Percentiles rank a stretch among this genome's conserved stretches.
Evolutionary conservation across 2,113 vertebrate genomes (phyloP).

Genomic region (Hystrix cristata): DNA sequence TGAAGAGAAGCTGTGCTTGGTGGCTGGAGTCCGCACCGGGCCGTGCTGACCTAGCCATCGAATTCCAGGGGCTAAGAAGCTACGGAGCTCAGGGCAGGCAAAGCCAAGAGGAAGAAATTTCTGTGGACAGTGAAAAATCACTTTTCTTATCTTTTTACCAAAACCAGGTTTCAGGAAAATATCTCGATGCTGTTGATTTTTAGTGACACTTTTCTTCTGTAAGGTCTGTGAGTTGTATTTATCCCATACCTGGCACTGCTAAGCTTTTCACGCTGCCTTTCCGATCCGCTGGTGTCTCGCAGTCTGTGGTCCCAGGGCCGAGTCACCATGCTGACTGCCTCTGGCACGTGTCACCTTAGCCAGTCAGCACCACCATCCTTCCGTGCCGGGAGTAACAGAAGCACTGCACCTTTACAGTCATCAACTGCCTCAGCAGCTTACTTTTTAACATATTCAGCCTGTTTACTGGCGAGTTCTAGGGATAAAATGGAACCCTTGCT

Average conservation of each 20-base stretch:
- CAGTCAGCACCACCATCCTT: neutral
- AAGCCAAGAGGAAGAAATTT: slow-evolving; percentile 53
- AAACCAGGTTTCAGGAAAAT: slow-evolving; percentile 74
- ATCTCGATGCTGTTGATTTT: slow-evolving; percentile 31
- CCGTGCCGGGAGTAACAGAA: neutral
- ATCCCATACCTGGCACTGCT: neutral
- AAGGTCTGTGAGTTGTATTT: neutral
- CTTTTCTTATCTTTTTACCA: slow-evolving; percentile 70
- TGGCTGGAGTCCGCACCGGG: accelerated
- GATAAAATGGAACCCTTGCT: neutral
- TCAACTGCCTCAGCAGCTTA: neutral
- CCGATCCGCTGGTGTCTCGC: neutral
- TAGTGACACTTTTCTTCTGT: slow-evolving; percentile 47
- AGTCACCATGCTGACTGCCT: neutral
- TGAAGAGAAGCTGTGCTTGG: neutral
- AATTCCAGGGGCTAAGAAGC: slow-evolving; percentile 8
- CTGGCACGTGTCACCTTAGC: neutral
- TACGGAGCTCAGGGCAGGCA: slow-evolving; percentile 64
- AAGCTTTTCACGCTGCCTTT: neutral
- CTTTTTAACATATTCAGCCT: slow-evolving; percentile 32
- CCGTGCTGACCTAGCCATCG: neutral
- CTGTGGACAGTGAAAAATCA: slow-evolving; percentile 12
- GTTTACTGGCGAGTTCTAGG: neutral
- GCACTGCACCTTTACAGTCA: neutral
- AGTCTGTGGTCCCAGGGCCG: neutral